These are phyloP conservation scores for Carduelis carduelis DNA, from an alignment of 2,797 vertebrate species.

Conservation along the genomic window DNA sequence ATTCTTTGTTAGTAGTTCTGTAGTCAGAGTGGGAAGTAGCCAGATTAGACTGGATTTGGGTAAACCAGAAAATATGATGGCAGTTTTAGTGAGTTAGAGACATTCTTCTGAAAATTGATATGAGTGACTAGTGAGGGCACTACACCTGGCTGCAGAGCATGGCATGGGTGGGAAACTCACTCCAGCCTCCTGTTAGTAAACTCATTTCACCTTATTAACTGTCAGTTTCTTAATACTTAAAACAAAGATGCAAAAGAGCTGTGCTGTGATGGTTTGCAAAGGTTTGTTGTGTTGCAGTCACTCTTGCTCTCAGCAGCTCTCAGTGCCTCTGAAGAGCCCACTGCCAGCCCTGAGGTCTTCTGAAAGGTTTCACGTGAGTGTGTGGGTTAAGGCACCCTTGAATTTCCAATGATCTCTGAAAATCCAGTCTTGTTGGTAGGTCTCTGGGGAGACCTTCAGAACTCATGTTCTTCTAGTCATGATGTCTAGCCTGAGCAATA, in stretches of 20 bases:
- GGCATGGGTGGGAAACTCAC: not conserved
- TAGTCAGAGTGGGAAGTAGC: not conserved
- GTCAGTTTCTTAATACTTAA: not conserved
- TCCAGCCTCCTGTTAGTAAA: not conserved
- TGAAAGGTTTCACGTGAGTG: not conserved
- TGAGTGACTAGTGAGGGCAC: accelerated
- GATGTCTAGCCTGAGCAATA: not conserved
- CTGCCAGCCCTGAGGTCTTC: not conserved
- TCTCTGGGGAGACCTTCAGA: not conserved
- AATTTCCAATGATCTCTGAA: not conserved
- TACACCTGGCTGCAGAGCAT: not conserved
- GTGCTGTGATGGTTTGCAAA: not conserved
- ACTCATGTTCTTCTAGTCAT: not conserved
- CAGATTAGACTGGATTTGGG: not conserved
- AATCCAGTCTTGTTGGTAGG: not conserved
- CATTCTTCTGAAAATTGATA: not conserved
- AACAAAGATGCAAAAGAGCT: not conserved
- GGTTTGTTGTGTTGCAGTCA: not conserved
- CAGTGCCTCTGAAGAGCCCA: not conserved
- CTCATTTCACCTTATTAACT: not conserved
- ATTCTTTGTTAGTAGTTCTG: not conserved
- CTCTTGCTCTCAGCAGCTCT: not conserved
- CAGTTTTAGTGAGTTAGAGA: not conserved
- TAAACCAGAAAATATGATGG: not conserved
- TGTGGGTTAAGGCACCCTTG: not conserved